A percentile compares a stretch with the other conserved stretches of the same genome.
phyloP scores from a whole-genome alignment of 2,113 vertebrate genomes.

The Tamias sibiricus region DNA sequence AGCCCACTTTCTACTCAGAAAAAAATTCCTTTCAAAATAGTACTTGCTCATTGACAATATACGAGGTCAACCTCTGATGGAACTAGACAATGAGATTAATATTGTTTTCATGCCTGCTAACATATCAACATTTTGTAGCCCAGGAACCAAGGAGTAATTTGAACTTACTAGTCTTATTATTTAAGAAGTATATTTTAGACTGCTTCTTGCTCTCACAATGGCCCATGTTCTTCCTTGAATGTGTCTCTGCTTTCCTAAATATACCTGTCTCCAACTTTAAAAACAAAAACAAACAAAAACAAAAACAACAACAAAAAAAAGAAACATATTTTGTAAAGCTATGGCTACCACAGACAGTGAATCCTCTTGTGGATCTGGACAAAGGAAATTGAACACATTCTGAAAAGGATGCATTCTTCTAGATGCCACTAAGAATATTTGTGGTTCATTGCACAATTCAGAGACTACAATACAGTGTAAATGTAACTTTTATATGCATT shows the following conservation, averaged over 20 bases:
- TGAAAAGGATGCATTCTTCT: neutral
- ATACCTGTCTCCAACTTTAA: neutral
- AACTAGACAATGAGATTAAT: neutral
- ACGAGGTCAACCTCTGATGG: neutral
- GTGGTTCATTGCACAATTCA: neutral
- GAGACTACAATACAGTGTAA: neutral
- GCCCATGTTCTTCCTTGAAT: neutral
- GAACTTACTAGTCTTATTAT: neutral
- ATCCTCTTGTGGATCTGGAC: neutral
- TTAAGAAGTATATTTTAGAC: neutral
- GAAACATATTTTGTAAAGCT: neutral
- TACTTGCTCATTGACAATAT: neutral
- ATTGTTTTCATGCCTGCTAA: neutral
- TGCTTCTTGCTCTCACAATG: neutral
- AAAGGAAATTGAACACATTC: neutral
- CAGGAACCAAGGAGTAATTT: neutral
- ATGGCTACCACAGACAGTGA: neutral
- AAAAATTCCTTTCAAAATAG: neutral
- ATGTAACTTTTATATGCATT: neutral
- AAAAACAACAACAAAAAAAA: neutral
- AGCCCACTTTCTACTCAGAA: neutral
- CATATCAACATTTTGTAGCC: neutral
- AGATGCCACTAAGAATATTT: neutral
- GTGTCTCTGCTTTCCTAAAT: neutral
- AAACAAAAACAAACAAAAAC: too few species aligned